Base-by-base conservation (phyloP, 2,888 invertebrate species). In the Eudemis profundana region DNA sequence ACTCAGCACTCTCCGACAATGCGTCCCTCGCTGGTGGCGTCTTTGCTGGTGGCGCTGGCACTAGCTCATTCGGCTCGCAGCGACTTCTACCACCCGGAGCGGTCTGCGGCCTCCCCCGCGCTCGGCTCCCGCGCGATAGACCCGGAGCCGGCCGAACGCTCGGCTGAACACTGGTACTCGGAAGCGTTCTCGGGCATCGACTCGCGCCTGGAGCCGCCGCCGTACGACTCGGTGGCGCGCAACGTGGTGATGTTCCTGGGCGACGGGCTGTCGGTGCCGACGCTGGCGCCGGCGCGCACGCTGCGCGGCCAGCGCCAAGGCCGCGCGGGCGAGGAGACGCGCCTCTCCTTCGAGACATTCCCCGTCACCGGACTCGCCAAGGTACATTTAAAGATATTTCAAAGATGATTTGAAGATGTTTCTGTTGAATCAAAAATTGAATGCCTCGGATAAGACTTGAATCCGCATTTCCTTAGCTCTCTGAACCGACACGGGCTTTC, bases 181-280 rank as follows among this genome's bases (percentile, higher is more conserved):
- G 68, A 69, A 36, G 76, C 72, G 7, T 69, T 73, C n/a, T 66
- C 63, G 40, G 66, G 64, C 12, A 69, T 76, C 44, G 56, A 66
- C 42, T 94, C 94, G 1, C 61, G 60, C 50, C 17, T 64, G 59
- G 62, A 46, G 15, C 23, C 60, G 33, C 53, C 70, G 10, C 66
- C 79, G 4, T 87, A 87, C 71, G 85, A 78, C 44, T 81, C 84
- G 49, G 54, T 82, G 64, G 93, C 93, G 8, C 88, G 87, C 70
- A 95, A 95, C 82, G 84, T 95, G 3, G 94, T 95, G 67, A 84
- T 95, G 77, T 95, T 95, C 81, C 79, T 96, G 63, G 95, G 95
- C 10, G 96, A 96, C 83, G 96, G 95, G 40, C 95, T 96, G 95
- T 95, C 95, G 0, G 86, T 95, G 61, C 90, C 95, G 12, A 95